Evolutionary conservation across 1,140 invertebrate species (phyloP).

Genomic region (Cydia pomonella): DNA sequence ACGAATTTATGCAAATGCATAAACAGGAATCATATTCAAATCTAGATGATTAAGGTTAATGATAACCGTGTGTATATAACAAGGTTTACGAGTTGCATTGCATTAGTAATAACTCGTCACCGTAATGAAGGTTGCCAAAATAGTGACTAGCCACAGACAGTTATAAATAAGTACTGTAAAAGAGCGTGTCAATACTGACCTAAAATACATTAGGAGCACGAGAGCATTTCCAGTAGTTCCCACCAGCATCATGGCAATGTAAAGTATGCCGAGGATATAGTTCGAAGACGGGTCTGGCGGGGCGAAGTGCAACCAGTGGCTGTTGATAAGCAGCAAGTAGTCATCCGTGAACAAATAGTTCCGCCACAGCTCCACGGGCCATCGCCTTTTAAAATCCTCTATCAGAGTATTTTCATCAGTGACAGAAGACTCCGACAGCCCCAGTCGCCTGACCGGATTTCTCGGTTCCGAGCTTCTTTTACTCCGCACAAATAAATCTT

Average conservation of each 20-base stretch:
- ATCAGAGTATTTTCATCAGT: conserved; percentile 35
- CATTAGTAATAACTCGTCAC: not conserved
- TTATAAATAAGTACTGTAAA: conserved; percentile 18
- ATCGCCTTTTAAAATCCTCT: conserved; percentile 59
- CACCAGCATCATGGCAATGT: conserved; percentile 81
- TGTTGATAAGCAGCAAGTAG: conserved; percentile 82
- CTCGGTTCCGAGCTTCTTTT: conserved; percentile 32
- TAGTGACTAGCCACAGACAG: not conserved
- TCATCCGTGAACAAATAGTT: conserved; percentile 78
- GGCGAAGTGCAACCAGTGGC: conserved; percentile 84
- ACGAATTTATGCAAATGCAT: not conserved
- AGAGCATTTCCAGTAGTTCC: conserved; percentile 84
- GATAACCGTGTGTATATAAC: not conserved
- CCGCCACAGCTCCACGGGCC: conserved; percentile 80
- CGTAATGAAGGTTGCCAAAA: conserved; percentile 2
- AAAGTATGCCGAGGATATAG: conserved; percentile 81
- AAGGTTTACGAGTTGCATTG: conserved; percentile 8
- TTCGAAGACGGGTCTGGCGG: conserved; percentile 80
- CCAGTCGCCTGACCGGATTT: not conserved
- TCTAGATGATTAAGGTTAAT: conserved; percentile 2
- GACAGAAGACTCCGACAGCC: not conserved
- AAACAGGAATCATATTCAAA: not conserved
- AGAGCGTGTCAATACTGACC: conserved; percentile 69
- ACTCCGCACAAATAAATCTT: conserved; percentile 37
- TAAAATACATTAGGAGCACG: conserved; percentile 84